These are phyloP conservation scores for Eupristina koningsbergeri DNA, from an alignment of 1,140 invertebrate species.

Conservation along the genomic window DNA sequence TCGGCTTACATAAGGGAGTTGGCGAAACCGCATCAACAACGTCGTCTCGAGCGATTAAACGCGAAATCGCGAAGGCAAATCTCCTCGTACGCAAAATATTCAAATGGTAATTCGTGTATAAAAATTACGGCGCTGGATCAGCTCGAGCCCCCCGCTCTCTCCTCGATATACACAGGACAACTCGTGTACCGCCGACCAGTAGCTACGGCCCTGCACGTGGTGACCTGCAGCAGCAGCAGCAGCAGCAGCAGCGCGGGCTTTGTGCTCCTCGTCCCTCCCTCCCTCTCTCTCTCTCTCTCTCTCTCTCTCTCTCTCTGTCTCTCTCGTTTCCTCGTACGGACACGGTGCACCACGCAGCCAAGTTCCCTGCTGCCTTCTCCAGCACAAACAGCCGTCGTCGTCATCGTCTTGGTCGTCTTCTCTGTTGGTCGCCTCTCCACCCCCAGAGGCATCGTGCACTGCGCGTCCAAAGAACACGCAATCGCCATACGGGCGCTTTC, in stretches of 20 bases:
- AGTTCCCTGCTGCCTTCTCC: neutral
- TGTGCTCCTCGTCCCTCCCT: neutral
- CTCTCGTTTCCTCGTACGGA: neutral
- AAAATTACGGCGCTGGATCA: neutral
- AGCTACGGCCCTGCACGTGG: constrained; percentile 34
- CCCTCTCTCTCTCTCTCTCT: constrained; percentile 1
- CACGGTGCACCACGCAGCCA: too few relatives aligned
- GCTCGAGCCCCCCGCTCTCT: neutral
- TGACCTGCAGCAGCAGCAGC: too few relatives aligned
- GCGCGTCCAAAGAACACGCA: neutral
- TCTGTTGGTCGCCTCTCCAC: neutral
- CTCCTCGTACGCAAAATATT: too few relatives aligned
- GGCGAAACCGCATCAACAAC: neutral
- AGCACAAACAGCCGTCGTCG: neutral
- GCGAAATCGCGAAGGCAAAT: too few relatives aligned
- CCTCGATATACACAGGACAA: neutral
- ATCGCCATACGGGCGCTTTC: neutral
- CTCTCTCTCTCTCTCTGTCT: neutral
- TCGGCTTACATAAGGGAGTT: too few relatives aligned
- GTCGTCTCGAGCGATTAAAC: too few relatives aligned
- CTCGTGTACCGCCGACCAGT: neutral
- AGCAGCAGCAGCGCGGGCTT: constrained; percentile 31
- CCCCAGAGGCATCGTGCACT: neutral
- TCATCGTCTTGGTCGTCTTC: neutral
- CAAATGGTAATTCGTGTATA: neutral